Base-by-base conservation (phyloP, 2,888 invertebrate genomes). In the Tryphoninae sp. region DNA sequence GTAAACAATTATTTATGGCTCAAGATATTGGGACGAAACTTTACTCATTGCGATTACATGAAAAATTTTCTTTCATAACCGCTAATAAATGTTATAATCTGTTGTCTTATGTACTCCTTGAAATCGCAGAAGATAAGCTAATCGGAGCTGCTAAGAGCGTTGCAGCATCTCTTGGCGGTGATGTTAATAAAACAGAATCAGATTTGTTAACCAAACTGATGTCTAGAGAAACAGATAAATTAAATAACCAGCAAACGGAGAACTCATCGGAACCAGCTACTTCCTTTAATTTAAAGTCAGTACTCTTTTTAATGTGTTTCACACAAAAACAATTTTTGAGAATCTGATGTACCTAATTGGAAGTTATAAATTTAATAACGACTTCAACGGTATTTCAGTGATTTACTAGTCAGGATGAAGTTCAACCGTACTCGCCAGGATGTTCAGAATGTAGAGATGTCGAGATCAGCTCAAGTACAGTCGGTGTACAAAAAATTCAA, bases 361-460 rank as follows among this genome's bases (percentile, higher is more conserved):
- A 11, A 23, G 26, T 2, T 13, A 40, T 61, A 49, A 22, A 26
- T 26, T 45, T n/a, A n/a, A 62, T 53, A 16, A 77, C 51, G 22
- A 65, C 68, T 72, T 45, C 65, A 72, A 53, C 64, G 0, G 58
- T 68, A 23, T 90, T 92, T 80, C 89, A 96, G 96, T 92, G 95
- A 96, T 77, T 92, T 96, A 22, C 93, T 97, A 81, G 93, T 95
- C 45, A 96, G 95, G 45, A 96, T 97, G 96, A 96, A 96, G 91
- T 94, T 97, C 59, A 96, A 96, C 88, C 93, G 94, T 40, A 91
- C 93, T 19, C 90, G 91, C 58, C 13, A 9, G 8, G 7, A 19
- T 1, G 19, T 19, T 19, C 19, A 19, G 19, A 91, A 92, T 26
- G 90, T 92, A 9, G 81, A 53, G 55, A n/a, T 51, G 23, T 0